Conservation (phyloP, 92 coral and sea anemone species). For the Phenganax stokvisi region DNA sequence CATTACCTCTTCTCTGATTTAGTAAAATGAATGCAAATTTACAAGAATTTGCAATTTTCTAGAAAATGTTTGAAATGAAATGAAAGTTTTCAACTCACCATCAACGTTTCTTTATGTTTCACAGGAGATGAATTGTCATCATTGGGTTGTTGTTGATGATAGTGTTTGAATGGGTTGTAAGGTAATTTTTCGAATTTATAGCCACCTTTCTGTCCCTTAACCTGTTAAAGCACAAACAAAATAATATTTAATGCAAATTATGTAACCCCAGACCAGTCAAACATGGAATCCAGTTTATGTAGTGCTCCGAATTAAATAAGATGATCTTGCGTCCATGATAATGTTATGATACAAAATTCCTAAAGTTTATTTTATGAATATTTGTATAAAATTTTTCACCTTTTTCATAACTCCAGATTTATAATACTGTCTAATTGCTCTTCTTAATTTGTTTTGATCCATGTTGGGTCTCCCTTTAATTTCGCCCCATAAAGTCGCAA, state of each 20-base stretch:
- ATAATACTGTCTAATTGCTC: conserved; percentile 91
- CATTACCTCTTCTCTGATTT: too few relatives aligned
- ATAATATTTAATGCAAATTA: not conserved
- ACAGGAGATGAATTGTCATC: not conserved
- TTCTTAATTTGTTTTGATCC: conserved; percentile 88
- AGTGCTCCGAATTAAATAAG: too few relatives aligned
- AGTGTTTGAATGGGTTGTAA: conserved; percentile 41
- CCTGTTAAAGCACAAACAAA: conserved; percentile 44
- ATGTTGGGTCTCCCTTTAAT: conserved; percentile 87
- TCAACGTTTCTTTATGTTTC: not conserved
- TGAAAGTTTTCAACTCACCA: not conserved
- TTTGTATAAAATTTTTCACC: conserved; percentile 33
- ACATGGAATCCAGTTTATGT: too few relatives aligned
- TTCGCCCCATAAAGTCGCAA: conserved; percentile 92
- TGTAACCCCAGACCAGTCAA: not conserved
- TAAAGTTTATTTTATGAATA: not conserved
- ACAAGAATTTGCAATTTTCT: too few relatives aligned
- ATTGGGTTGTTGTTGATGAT: not conserved
- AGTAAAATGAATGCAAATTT: too few relatives aligned
- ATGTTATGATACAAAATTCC: too few relatives aligned
- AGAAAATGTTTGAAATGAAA: too few relatives aligned
- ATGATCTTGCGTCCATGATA: too few relatives aligned
- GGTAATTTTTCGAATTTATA: conserved; percentile 96
- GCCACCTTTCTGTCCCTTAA: conserved; percentile 83
- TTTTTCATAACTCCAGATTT: conserved; percentile 83